These are phyloP conservation scores for Aegithalos caudatus DNA, from an alignment of 2,113 vertebrate genomes.

Conservation along the genomic window DNA sequence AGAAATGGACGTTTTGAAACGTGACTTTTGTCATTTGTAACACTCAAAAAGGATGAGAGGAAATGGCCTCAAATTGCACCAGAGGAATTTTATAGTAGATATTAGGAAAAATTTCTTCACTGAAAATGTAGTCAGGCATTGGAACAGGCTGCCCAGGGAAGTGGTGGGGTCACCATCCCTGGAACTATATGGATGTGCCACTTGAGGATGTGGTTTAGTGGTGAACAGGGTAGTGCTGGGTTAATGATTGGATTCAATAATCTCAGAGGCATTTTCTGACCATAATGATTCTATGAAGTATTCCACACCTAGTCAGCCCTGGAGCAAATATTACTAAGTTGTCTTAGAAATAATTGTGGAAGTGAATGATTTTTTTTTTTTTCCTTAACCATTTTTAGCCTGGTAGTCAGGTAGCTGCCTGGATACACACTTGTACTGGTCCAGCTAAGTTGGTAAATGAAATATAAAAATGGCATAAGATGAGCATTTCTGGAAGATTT, in stretches of 20 bases:
- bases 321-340: neutral
- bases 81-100: neutral
- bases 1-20: neutral
- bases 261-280: neutral
- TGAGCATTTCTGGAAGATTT: neutral
- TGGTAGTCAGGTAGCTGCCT: neutral
- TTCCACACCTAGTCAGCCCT: neutral
- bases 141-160: neutral
- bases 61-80: neutral
- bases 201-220: neutral
- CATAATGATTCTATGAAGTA: neutral
- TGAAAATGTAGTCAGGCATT: neutral
- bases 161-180: neutral
- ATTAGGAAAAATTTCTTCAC: neutral
- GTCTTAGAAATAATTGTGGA: neutral
- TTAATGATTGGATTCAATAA: neutral
- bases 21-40: neutral
- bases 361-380: neutral
- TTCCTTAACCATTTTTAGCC: neutral
- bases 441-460: neutral
- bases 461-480: neutral
- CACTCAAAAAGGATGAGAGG: neutral
- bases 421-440: neutral
- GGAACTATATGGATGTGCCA: neutral
- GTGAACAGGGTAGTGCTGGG: neutral